Conservation (phyloP, 2,888 invertebrate species). For the Perizoma affinitatum region DNA sequence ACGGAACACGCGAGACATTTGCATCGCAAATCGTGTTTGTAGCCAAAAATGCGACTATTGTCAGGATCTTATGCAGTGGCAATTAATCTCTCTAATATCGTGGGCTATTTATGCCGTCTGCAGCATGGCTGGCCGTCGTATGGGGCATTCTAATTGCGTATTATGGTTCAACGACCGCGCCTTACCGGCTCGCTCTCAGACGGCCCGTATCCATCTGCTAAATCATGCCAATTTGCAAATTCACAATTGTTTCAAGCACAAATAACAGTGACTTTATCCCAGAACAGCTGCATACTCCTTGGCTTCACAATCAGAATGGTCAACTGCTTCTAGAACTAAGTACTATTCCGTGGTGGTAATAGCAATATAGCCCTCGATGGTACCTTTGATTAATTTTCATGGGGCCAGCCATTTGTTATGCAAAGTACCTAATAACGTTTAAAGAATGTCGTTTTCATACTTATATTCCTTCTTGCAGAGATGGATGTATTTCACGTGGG, state of each 20-base stretch:
- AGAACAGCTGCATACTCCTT: no score
- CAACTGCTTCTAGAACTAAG: no score
- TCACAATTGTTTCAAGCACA: conserved; percentile 33
- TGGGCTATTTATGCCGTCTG: conserved; percentile 78
- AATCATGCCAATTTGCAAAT: conserved; percentile 69
- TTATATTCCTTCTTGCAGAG: conserved; percentile 52
- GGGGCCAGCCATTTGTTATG: no score
- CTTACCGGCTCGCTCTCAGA: conserved; percentile 58
- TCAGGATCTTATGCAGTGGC: conserved; percentile 57
- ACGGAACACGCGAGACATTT: conserved; percentile 39
- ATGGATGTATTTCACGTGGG: conserved; percentile 93
- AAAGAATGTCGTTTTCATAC: neutral
- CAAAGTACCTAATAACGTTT: no score
- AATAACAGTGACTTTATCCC: conserved; percentile 7
- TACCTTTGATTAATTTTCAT: no score
- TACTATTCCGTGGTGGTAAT: no score
- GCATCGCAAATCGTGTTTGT: conserved; percentile 40
- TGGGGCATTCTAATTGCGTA: conserved; percentile 83
- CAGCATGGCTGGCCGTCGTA: conserved; percentile 68
- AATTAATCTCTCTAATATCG: conserved; percentile 73
- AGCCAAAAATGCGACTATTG: conserved; percentile 46
- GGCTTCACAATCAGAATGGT: no score
- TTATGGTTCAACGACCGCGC: conserved; percentile 77
- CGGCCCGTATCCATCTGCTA: conserved; percentile 58
- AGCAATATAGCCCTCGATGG: no score